These are phyloP conservation scores for Crocallis elinguaria DNA, from an alignment of 2,888 invertebrate genomes.

Conservation along the genomic window DNA sequence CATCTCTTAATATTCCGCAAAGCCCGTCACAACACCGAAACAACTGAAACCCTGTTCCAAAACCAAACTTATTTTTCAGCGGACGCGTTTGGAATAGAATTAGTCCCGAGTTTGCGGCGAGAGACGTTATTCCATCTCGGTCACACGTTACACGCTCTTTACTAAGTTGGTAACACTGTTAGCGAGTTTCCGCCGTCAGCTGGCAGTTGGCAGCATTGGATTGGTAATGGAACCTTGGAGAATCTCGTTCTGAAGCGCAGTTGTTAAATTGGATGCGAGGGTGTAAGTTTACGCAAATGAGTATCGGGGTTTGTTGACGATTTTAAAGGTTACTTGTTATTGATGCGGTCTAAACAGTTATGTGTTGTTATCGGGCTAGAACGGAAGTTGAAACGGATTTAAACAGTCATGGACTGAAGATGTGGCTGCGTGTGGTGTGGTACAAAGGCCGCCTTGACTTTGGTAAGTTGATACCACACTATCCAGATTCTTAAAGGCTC, in stretches of 20 bases:
- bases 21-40: neutral
- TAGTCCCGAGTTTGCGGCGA: conserved; percentile 40
- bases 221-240: conserved; percentile 40
- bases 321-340: no score
- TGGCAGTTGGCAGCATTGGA: conserved; percentile 28
- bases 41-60: neutral
- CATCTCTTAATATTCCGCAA: neutral
- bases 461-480: no score
- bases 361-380: no score
- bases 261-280: conserved; percentile 35
- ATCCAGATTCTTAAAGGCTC: no score
- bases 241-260: conserved; percentile 37
- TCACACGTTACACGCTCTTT: conserved; percentile 66
- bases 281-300: conserved; percentile 7
- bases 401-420: no score
- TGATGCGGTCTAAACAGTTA: no score
- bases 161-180: conserved; percentile 64
- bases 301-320: neutral
- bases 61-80: conserved; percentile 29
- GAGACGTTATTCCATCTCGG: conserved; percentile 52
- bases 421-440: no score
- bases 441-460: no score
- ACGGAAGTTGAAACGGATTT: no score
- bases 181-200: conserved; percentile 48
- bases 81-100: conserved; percentile 39